A percentile compares a stretch with the other conserved stretches of the same genome.
phyloP scores from a whole-genome alignment of 1,140 invertebrate species.

The Hylaeus volcanicus region DNA sequence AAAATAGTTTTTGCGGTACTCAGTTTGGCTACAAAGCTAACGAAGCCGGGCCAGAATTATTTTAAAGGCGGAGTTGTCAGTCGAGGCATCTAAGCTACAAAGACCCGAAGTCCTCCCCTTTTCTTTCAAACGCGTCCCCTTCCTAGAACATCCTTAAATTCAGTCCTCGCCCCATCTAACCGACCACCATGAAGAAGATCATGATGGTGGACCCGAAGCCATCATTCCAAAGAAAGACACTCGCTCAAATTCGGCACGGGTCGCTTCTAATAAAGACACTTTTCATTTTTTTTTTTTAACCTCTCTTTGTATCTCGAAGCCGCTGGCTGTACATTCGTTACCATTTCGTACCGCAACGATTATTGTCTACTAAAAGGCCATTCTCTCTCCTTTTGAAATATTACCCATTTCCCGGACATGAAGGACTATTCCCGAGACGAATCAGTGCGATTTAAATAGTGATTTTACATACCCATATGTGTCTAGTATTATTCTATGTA shows the following conservation, averaged over 20 bases:
- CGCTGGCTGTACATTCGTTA: background rate
- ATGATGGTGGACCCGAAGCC: conserved; percentile 52
- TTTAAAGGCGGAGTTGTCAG: conserved; percentile 57
- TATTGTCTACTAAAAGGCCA: conserved; percentile 12
- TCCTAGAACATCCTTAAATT: conserved; percentile 60
- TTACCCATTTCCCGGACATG: background rate
- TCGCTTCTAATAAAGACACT: conserved; percentile 78
- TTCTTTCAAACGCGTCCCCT: conserved; percentile 48
- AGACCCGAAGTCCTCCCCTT: conserved; percentile 67
- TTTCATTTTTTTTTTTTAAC: conserved; percentile 65
- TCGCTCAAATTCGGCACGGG: conserved; percentile 71
- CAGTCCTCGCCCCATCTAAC: conserved; percentile 48
- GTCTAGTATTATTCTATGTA: background rate
- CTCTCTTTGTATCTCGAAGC: background rate
- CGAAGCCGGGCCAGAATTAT: conserved; percentile 36
- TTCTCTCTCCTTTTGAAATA: background rate
- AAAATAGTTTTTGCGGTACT: background rate
- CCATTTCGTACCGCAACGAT: background rate
- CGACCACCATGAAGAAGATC: conserved; percentile 66
- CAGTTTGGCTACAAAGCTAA: background rate
- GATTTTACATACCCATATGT: background rate
- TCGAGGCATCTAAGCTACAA: conserved; percentile 46
- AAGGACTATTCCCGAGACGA: background rate
- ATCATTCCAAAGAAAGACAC: conserved; percentile 45
- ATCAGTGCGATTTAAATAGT: no score